These are phyloP conservation scores for Tribolium freemani DNA, from an alignment of 2,888 invertebrate genomes.

Conservation along the genomic window DNA sequence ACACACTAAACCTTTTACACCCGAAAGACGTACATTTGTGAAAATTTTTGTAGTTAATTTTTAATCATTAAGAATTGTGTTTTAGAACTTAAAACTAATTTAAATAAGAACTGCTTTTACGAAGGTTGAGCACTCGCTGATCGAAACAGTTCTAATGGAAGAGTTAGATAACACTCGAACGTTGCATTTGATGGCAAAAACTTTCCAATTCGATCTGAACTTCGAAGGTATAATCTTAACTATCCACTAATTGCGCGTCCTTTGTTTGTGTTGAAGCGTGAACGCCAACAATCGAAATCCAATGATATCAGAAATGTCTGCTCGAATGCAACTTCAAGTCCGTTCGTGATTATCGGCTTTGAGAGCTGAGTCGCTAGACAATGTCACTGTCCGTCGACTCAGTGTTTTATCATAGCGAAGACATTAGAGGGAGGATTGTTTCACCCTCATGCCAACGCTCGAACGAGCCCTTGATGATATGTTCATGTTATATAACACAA, in stretches of 20 bases:
- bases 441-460: constrained; percentile 31
- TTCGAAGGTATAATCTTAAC: not conserved
- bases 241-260: constrained; percentile 9
- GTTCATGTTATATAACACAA: constrained; percentile 27
- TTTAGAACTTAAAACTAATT: no score
- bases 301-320: constrained; percentile 41
- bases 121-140: no score
- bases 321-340: constrained; percentile 39
- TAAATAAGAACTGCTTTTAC: no score
- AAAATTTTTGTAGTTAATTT: no score
- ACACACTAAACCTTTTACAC: no score
- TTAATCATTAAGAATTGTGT: no score
- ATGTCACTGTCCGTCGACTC: constrained; percentile 35
- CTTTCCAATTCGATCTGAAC: not conserved
- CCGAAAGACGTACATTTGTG: no score
- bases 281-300: constrained; percentile 31
- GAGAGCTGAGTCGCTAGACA: constrained; percentile 32
- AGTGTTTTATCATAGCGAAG: constrained; percentile 38
- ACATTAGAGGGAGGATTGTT: constrained; percentile 51
- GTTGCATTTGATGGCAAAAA: no score
- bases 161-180: no score
- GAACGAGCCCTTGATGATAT: constrained; percentile 30
- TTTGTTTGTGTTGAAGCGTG: constrained; percentile 34
- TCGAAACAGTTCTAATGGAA: no score
- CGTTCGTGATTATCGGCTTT: constrained; percentile 42